Evolutionary conservation across 2,888 invertebrate genomes (phyloP), one percentile per base, ranked within the genome.

Genomic region (Dasysyrphus tricinctus): DNA sequence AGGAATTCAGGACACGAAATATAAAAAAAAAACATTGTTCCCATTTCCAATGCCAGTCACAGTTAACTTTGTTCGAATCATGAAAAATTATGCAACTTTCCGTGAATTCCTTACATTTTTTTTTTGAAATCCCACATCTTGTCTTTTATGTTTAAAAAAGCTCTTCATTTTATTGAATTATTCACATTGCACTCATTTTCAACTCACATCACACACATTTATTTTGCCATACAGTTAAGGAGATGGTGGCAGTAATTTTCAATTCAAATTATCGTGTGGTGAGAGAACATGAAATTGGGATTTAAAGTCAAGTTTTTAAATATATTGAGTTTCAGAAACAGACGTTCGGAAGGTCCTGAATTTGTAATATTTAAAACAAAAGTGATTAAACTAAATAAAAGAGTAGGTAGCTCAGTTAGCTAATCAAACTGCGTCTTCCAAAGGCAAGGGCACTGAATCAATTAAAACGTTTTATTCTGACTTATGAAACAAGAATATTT

Each of bases 101-200:
- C 44, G 63, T 44, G 44, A 63, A 44, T 44, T 29, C 29, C n/a
- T 2, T 56, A n/a, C n/a, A n/a, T n/a, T n/a, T 54, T 29, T n/a
- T 29, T 29, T 16, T 32, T 8, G 29, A 8, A 56, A n/a, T 34
- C 16, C 9, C 14, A 42, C 61, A 61, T 42, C 63, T 34, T 49
- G 34, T 49, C 34, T 29, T 44, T 44, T 34, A 19, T 67, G 16
- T 49, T 47, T 16, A n/a, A n/a, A 67, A 67, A 49, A 61, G 59
- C 59, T 49, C 47, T 49, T 49, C 14, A 49, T 32, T 47, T 16
- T 5, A 16, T 65, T 19, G 32, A 67, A 67, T 67, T 12, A 49
- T 49, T 49, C 14, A 67, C 49, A 65, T 34, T 49, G 19, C 49
- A 34, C 29, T 49, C 67, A 67, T 67, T 67, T 49, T 37, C 34